These are phyloP conservation scores for Cassiopea xamachana DNA, from an alignment of 30 jellyfish, hydroid and myxozoan genomes.

Conservation along the genomic window DNA sequence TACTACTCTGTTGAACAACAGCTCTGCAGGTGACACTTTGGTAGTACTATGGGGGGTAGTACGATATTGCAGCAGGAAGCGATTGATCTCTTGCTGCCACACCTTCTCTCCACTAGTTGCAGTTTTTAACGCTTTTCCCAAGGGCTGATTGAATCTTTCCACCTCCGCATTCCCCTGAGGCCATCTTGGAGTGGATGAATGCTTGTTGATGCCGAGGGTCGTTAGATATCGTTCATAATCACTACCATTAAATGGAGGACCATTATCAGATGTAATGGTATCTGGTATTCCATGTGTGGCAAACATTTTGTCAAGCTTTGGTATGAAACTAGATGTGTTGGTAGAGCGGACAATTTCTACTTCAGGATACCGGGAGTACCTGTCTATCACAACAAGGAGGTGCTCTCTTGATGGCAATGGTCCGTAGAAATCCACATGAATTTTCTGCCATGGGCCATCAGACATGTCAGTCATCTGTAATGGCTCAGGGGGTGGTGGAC, in stretches of 20 bases:
- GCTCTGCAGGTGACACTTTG: too few species aligned
- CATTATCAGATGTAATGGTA: not conserved
- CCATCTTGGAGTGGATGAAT: not conserved
- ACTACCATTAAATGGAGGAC: not conserved
- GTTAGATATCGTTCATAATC: not conserved
- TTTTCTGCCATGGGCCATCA: too few species aligned
- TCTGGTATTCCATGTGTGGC: not conserved
- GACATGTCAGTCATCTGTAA: too few species aligned
- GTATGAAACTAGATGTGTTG: not conserved
- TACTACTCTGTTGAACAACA: too few species aligned
- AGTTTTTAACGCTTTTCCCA: too few species aligned
- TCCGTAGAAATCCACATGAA: too few species aligned
- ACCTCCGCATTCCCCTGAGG: not conserved
- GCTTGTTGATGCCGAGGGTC: not conserved
- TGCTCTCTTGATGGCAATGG: not conserved
- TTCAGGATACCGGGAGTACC: slow-evolving; percentile 3
- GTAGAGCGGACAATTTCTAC: not conserved
- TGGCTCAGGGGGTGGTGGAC: too few species aligned
- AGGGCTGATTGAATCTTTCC: slow-evolving; percentile 4
- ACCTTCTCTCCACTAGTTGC: too few species aligned
- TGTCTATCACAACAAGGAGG: too few species aligned
- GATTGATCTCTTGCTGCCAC: too few species aligned
- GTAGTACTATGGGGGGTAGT: too few species aligned
- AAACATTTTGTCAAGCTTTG: not conserved
- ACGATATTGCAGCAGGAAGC: too few species aligned